A percentile compares a stretch with the other conserved stretches of the same genome.
Evolutionary conservation across 92 coral and sea anemone species (phyloP).

Genomic region (Parazoanthus swiftii): DNA sequence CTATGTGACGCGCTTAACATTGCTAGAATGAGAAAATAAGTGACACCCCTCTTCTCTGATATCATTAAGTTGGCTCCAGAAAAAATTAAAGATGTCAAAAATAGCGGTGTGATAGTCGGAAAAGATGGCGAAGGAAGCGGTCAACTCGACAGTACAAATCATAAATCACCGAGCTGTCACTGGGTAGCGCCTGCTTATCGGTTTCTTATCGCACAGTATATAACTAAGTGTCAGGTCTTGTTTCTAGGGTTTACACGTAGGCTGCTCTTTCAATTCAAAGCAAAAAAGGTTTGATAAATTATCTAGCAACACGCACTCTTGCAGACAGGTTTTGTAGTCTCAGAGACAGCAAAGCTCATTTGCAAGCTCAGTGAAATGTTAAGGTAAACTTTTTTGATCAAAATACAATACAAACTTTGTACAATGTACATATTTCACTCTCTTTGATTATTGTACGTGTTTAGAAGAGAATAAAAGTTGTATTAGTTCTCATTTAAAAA

Average conservation of each 20-base stretch:
- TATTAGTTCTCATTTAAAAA: neutral
- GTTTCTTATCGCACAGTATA: slow-evolving; percentile 27
- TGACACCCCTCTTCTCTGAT: slow-evolving; percentile 28
- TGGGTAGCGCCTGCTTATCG: slow-evolving; percentile 43
- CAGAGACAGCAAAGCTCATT: neutral
- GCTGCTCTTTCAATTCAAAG: neutral
- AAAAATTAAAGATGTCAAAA: slow-evolving; percentile 41
- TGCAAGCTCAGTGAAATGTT: neutral
- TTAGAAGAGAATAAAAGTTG: neutral
- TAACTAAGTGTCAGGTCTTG: slow-evolving; percentile 29
- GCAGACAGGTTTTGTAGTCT: neutral
- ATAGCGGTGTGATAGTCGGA: slow-evolving; percentile 27
- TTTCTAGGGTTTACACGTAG: neutral
- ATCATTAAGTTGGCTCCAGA: slow-evolving; percentile 46
- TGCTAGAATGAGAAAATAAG: slow-evolving; percentile 19
- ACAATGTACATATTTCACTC: neutral
- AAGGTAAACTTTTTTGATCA: neutral
- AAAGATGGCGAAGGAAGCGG: slow-evolving; percentile 47
- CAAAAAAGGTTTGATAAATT: neutral
- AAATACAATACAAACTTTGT: neutral
- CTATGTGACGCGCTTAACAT: neutral
- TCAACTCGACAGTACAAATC: slow-evolving; percentile 38
- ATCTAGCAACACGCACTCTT: neutral
- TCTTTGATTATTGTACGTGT: neutral
- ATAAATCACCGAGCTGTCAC: slow-evolving; percentile 48